Conservation (phyloP, 1,140 invertebrate genomes). For the Planococcus citri region DNA sequence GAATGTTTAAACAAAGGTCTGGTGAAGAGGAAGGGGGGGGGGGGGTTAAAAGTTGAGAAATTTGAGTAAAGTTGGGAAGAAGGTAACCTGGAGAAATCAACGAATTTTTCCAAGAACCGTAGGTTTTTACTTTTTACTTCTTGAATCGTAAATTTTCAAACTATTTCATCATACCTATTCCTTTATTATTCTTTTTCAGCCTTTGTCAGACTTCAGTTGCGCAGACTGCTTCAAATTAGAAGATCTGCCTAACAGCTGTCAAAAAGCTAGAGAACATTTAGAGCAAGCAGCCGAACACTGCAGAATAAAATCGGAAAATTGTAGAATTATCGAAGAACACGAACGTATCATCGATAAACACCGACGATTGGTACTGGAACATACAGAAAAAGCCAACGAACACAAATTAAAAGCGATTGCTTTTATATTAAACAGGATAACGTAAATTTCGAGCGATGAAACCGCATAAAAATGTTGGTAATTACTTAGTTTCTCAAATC, state of each 20-base stretch:
- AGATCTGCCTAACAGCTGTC: background rate
- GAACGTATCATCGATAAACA: slow-evolving; percentile 1
- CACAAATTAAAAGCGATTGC: slow-evolving; percentile 11
- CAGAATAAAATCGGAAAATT: background rate
- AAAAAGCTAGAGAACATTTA: slow-evolving; percentile 12
- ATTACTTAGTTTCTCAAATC: background rate
- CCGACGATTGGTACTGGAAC: background rate
- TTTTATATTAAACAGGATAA: background rate
- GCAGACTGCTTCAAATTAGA: background rate
- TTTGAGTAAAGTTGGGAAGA: no score
- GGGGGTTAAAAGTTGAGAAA: no score
- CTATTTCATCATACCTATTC: background rate
- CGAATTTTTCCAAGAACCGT: no score
- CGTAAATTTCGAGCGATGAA: background rate
- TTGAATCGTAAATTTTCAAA: no score
- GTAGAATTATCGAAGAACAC: background rate
- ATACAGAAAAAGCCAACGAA: slow-evolving; percentile 1
- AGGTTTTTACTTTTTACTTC: no score
- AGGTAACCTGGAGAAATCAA: no score
- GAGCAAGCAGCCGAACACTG: background rate
- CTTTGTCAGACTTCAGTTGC: background rate
- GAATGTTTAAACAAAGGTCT: no score
- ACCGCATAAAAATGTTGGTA: background rate
- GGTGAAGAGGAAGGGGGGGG: no score
- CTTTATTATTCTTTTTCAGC: background rate